Conservation (phyloP, 2,797 vertebrate species). For the Pseudochirops corinnae region DNA sequence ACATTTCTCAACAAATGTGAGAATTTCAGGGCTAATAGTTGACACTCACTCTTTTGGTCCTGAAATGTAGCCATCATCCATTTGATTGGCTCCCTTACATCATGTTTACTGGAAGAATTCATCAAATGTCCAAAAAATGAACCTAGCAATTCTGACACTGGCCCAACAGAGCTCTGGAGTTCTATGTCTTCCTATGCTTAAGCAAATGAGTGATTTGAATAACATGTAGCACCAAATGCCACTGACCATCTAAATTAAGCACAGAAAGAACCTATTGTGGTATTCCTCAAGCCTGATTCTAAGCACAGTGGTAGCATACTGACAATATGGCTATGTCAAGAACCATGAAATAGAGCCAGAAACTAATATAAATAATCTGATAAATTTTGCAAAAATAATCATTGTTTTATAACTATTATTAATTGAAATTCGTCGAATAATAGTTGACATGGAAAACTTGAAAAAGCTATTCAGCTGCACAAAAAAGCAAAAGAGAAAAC, state of each 20-base stretch:
- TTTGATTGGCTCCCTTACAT: neutral
- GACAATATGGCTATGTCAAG: slow-evolving; percentile 95
- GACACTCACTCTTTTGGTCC: neutral
- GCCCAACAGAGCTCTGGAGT: slow-evolving; percentile 98
- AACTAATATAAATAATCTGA: slow-evolving; percentile 97
- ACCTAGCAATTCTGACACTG: slow-evolving; percentile 97
- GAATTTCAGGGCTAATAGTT: neutral
- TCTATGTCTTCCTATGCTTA: slow-evolving; percentile 98
- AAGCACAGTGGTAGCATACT: slow-evolving; percentile 99
- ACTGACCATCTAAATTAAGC: slow-evolving; percentile 98
- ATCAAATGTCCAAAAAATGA: slow-evolving; percentile 91
- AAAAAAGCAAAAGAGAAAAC: slow-evolving; percentile 86
- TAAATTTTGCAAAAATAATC: slow-evolving; percentile 98
- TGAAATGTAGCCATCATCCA: neutral
- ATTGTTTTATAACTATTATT: slow-evolving; percentile 98
- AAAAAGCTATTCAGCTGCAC: slow-evolving; percentile 97
- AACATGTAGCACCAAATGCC: slow-evolving; percentile 99
- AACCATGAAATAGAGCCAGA: slow-evolving; percentile 97
- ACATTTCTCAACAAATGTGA: neutral
- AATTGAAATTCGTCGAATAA: slow-evolving; percentile 99
- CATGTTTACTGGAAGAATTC: neutral
- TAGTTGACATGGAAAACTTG: slow-evolving; percentile 95
- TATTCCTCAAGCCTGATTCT: slow-evolving; percentile 97
- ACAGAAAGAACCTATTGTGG: slow-evolving; percentile 99
- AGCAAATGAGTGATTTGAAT: slow-evolving; percentile 99